A percentile compares a stretch with the other conserved stretches of the same genome.
Evolutionary conservation across 2,797 vertebrate genomes (phyloP).

Genomic region (Paguma larvata): DNA sequence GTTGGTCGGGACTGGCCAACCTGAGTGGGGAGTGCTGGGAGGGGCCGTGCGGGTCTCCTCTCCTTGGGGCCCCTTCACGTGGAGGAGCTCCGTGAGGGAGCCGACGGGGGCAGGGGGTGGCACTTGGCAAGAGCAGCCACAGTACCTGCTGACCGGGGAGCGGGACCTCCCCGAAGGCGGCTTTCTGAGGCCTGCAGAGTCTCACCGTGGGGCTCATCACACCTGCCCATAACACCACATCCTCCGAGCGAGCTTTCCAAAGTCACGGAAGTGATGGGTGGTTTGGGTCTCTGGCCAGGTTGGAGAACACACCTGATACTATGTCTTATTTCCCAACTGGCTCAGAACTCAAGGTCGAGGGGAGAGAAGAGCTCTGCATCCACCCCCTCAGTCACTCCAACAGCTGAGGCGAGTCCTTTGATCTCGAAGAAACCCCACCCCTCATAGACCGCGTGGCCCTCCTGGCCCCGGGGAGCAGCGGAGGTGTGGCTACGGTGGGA

Average conservation of each 20-base stretch:
- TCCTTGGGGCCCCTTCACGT: accelerated
- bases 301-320: not conserved
- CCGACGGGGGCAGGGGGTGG: not conserved
- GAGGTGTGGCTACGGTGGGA: not conserved
- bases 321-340: not conserved
- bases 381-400: not conserved
- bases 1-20: not conserved
- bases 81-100: not conserved
- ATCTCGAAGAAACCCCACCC: not conserved
- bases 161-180: too few relatives aligned
- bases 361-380: not conserved
- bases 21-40: not conserved
- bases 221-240: not conserved
- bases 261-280: too few relatives aligned
- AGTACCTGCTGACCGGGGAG: not conserved
- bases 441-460: not conserved
- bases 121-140: not conserved
- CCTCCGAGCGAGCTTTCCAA: not conserved
- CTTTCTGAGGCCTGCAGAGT: not conserved
- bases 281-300: not conserved
- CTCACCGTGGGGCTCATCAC: accelerated
- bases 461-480: not conserved
- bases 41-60: too few relatives aligned
- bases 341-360: not conserved
- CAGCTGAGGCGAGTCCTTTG: not conserved